Evolutionary conservation across 1,140 invertebrate genomes (phyloP).

Genomic region (Lutraria rhynchaena): DNA sequence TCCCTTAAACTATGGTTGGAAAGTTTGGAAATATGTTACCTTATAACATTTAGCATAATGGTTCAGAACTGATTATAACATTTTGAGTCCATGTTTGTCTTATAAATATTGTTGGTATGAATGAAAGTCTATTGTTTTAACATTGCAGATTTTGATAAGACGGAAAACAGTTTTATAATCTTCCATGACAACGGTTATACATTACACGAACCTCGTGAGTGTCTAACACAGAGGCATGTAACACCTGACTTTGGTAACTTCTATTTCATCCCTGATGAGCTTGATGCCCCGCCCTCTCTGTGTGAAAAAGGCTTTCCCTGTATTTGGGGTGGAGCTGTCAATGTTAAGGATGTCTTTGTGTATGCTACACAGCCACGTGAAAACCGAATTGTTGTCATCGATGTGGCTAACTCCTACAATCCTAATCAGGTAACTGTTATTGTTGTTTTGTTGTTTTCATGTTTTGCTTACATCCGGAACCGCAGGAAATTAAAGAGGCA

Average conservation of each 20-base stretch:
- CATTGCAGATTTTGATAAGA: neutral
- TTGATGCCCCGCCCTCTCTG: conserved; percentile 72
- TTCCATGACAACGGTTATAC: conserved; percentile 91
- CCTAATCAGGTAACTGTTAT: conserved; percentile 77
- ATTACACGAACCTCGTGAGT: conserved; percentile 89
- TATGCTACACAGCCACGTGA: conserved; percentile 89
- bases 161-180: conserved; percentile 86
- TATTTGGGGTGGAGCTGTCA: conserved; percentile 89
- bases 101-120: no score
- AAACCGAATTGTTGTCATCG: conserved; percentile 87
- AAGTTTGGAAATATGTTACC: no score
- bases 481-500: no score
- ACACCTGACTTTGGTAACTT: conserved; percentile 83
- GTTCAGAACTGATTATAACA: no score
- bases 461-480: no score
- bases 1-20: no score
- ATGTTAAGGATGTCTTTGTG: conserved; percentile 88
- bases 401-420: conserved; percentile 74
- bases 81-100: no score
- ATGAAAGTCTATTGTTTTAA: no score
- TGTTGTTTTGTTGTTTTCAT: no score
- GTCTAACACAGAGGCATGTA: conserved; percentile 89
- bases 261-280: conserved; percentile 76
- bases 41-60: no score
- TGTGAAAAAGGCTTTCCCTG: conserved; percentile 70